Evolutionary conservation across 2,113 vertebrate genomes (phyloP).

Genomic region (Synchiropus splendidus): DNA sequence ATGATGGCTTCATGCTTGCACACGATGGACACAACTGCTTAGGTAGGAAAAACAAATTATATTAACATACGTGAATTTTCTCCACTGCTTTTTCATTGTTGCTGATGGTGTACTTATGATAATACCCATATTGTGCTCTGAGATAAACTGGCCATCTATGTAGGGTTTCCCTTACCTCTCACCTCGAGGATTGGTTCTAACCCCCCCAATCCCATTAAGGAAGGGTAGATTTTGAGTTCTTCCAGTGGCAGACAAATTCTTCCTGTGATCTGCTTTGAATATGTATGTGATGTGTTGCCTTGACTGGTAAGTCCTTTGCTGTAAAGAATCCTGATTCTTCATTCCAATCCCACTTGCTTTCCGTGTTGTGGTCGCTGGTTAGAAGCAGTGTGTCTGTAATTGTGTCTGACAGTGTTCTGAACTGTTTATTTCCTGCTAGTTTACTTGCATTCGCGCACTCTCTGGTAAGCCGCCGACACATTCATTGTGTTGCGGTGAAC

Average conservation of each 20-base stretch:
- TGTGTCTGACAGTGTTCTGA: slow-evolving; percentile 18
- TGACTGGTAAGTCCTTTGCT: background rate
- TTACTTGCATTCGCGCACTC: slow-evolving; percentile 8
- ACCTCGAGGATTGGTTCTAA: no score
- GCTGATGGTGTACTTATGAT: no score
- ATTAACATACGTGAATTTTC: no score
- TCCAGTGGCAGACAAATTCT: background rate
- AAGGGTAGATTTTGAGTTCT: no score
- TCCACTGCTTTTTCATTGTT: no score
- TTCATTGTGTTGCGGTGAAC: slow-evolving; percentile 13
- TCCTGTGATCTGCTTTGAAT: background rate
- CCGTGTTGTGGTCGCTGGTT: background rate
- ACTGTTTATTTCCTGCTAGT: slow-evolving; percentile 17
- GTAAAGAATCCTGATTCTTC: slow-evolving; percentile 1
- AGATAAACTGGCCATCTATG: no score
- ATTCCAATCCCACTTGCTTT: slow-evolving; percentile 6
- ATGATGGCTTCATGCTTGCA: slow-evolving; percentile 93
- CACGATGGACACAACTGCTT: slow-evolving; percentile 95
- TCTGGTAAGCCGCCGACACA: background rate
- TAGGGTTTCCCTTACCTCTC: no score
- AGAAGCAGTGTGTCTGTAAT: slow-evolving; percentile 5
- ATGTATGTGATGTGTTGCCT: slow-evolving; percentile 1
- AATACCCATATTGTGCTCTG: no score
- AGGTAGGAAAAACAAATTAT: slow-evolving; percentile 66
- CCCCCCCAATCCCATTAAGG: no score